Base-by-base conservation (phyloP, 92 coral and sea anemone genomes). In the Bergia sp. region DNA sequence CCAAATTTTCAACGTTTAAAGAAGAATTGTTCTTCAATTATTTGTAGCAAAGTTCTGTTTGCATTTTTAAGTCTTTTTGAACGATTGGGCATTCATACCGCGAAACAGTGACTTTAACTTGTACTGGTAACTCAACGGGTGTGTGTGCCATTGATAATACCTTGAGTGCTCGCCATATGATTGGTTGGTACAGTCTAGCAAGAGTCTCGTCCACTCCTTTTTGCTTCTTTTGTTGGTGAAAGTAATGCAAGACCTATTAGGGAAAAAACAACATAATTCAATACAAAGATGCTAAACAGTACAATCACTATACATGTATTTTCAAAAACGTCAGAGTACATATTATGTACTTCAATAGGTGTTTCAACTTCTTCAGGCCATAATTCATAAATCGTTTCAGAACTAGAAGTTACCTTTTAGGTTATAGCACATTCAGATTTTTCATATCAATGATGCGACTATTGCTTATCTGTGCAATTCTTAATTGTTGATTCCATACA, bases 151-250 rank as follows among this genome's bases (percentile, higher is more conserved):
- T 38, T 45, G 23, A 71, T 61, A 37, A 45, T 72, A 95, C 99
- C 98, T 96, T 96, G 49, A 96, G 95, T 36, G 99, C 98, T 64
- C 99, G 94, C 99, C 99, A 96, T 81, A 96, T 90, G 75, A 96
- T 95, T 77, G 99, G 99, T 47, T 96, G 97, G 67, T 96, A 96
- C 58, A 96, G 92, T 83, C 95, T 92, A 12, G 91, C 91, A 38
- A 96, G 93, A 65, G 93, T 91, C 82, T 95, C 98, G 88, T 96
- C 99, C 69, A 96, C 99, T 5, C 96, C 98, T 85, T 92, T 94
- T 73, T 95, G 99, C 87, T 93, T 96, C 92, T 96, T 96, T 80
- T 96, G 99, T 86, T 95, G 94, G 89, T 96, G 96, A 77, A 96
- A 90, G 80, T 94, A 96, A 57, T 93, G 92, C 55, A 96, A 77